Percentiles rank a stretch among this genome's conserved stretches.
Evolutionary conservation across 2,113 vertebrate species (phyloP).

Genomic region (Halichoerus grypus): DNA sequence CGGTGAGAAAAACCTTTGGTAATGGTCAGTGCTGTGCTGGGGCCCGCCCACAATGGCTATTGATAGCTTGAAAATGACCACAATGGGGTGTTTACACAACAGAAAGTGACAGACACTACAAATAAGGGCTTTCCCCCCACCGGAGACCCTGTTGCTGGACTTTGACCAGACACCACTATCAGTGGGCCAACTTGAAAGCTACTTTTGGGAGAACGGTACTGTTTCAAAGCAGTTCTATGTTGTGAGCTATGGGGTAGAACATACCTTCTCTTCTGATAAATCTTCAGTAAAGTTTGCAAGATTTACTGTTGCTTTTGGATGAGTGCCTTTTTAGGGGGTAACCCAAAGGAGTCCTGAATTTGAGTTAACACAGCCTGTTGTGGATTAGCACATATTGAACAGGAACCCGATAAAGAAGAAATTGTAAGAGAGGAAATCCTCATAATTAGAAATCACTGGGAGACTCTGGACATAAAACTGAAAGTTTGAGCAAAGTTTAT

Average conservation of each 20-base stretch:
- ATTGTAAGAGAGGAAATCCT: neutral
- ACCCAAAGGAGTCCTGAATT: neutral
- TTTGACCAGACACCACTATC: neutral
- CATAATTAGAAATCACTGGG: neutral
- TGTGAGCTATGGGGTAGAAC: neutral
- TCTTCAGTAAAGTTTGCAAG: neutral
- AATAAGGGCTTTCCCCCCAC: neutral
- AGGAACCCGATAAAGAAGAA: neutral
- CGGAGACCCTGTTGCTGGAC: neutral
- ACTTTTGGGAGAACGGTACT: neutral
- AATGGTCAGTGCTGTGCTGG: accelerated
- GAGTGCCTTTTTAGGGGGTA: neutral
- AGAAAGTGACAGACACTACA: neutral
- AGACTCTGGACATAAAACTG: neutral
- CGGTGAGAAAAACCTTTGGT: neutral
- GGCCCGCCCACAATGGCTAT: accelerated
- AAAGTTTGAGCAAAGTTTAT: neutral
- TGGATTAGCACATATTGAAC: neutral
- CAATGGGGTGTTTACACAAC: neutral
- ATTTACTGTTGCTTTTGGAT: neutral
- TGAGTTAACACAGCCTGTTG: neutral
- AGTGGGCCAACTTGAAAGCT: neutral
- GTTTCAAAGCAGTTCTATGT: neutral
- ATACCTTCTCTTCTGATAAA: neutral
- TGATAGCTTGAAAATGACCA: neutral